These are phyloP conservation scores for Athetis lepigone DNA, from an alignment of 2,888 invertebrate species.

Conservation along the genomic window DNA sequence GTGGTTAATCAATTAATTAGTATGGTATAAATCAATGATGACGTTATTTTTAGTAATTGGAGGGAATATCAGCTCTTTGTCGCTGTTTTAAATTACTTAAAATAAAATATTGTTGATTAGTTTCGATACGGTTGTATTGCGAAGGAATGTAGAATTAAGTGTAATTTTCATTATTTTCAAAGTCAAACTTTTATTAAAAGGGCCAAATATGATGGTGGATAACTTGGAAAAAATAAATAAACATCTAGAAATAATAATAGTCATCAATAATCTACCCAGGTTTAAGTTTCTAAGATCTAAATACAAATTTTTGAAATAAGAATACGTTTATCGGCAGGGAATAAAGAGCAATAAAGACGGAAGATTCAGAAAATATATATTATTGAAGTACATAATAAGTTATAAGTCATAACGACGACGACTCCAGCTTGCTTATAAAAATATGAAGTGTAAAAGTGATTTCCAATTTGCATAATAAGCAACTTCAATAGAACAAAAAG, in stretches of 20 bases:
- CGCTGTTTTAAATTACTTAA: slow-evolving; percentile 28
- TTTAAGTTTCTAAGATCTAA: too few species aligned
- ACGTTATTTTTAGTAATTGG: slow-evolving; percentile 57
- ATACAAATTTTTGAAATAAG: too few species aligned
- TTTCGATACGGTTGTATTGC: background rate
- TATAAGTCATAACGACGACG: too few species aligned
- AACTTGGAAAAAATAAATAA: background rate
- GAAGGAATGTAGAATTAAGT: background rate
- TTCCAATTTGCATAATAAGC: too few species aligned
- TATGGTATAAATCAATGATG: slow-evolving; percentile 61
- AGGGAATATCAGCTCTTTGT: slow-evolving; percentile 30
- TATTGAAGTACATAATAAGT: too few species aligned
- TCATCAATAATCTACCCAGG: too few species aligned
- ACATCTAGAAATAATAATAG: background rate
- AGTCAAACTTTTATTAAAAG: background rate
- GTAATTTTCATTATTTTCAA: background rate
- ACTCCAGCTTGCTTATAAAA: too few species aligned
- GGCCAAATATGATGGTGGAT: background rate
- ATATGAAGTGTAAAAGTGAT: too few species aligned
- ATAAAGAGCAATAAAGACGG: too few species aligned
- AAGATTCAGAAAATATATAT: too few species aligned
- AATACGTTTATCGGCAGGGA: background rate
- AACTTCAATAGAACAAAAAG: too few species aligned
- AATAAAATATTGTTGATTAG: background rate
- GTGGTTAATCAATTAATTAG: slow-evolving; percentile 63